These are phyloP conservation scores for Drosophila takahashii DNA, from an alignment of 1,140 invertebrate genomes.

Conservation along the genomic window DNA sequence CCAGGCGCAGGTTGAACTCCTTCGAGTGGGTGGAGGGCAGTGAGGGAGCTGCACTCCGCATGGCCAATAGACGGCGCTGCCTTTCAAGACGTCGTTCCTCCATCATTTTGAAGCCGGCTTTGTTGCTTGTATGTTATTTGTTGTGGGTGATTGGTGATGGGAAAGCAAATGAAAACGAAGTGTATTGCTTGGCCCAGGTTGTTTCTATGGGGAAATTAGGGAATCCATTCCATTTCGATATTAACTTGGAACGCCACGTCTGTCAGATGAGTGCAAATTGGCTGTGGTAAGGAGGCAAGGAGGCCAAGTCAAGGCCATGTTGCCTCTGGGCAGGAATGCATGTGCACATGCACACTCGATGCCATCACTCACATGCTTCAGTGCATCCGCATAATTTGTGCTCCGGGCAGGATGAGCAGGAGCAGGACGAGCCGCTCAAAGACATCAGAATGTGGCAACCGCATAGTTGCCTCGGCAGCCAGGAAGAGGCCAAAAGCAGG, in stretches of 20 bases:
- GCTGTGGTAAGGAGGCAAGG: background rate
- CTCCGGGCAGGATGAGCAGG: background rate
- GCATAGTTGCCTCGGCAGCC: conserved; percentile 15
- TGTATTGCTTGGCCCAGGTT: background rate
- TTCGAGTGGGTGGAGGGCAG: conserved; percentile 54
- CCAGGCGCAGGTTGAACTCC: conserved; percentile 50
- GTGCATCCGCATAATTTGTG: conserved; percentile 30
- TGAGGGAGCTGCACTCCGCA: conserved; percentile 20
- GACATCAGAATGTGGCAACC: conserved; percentile 27
- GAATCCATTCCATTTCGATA: background rate
- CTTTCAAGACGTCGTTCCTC: conserved; percentile 41
- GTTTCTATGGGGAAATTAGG: background rate
- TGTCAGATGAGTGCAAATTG: conserved; percentile 10
- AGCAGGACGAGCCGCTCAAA: conserved; percentile 10
- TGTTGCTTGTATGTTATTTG: background rate
- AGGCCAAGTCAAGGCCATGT: background rate
- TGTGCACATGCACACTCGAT: background rate
- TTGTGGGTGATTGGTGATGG: background rate
- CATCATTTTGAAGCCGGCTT: conserved; percentile 26
- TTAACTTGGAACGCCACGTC: background rate
- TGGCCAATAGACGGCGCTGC: conserved; percentile 48
- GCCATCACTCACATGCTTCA: conserved; percentile 32
- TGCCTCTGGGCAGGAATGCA: background rate
- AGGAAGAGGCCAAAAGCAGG: background rate
- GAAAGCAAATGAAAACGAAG: background rate